Evolutionary conservation across 2,113 vertebrate genomes (phyloP).

Genomic region (Scalopus aquaticus): DNA sequence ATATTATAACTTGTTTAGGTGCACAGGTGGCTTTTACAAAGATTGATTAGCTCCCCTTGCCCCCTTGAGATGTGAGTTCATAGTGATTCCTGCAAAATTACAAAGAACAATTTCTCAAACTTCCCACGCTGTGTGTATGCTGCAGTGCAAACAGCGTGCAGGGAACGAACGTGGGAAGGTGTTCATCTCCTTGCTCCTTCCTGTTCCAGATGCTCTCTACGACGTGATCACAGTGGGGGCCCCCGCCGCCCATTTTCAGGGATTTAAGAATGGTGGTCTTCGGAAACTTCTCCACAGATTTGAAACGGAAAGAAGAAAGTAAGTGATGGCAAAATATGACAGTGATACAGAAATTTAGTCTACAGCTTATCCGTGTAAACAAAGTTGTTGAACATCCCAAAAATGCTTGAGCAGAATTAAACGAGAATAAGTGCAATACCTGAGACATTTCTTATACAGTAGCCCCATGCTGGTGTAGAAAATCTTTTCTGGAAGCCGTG

Average conservation of each 20-base stretch:
- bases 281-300: slow-evolving; percentile 94
- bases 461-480: not conserved
- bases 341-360: too few relatives aligned
- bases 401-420: slow-evolving; percentile 20
- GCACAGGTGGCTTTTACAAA: slow-evolving; percentile 78
- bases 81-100: slow-evolving; percentile 57
- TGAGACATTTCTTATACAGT: not conserved
- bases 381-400: not conserved
- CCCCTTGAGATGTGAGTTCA: slow-evolving; percentile 54
- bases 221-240: slow-evolving; percentile 97
- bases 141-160: not conserved
- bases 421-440: not conserved
- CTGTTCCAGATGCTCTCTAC: slow-evolving; percentile 91
- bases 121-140: not conserved
- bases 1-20: slow-evolving; percentile 70
- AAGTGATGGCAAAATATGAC: slow-evolving; percentile 70
- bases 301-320: slow-evolving; percentile 97
- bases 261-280: slow-evolving; percentile 97
- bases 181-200: slow-evolving; percentile 66
- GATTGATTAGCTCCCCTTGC: slow-evolving; percentile 71
- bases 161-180: not conserved
- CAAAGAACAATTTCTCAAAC: not conserved
- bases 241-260: slow-evolving; percentile 96
- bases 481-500: not conserved
- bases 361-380: not conserved